Evolutionary conservation across 2,888 invertebrate genomes (phyloP), one percentile per base, ranked within the genome.

Genomic region (Macropis europaea): DNA sequence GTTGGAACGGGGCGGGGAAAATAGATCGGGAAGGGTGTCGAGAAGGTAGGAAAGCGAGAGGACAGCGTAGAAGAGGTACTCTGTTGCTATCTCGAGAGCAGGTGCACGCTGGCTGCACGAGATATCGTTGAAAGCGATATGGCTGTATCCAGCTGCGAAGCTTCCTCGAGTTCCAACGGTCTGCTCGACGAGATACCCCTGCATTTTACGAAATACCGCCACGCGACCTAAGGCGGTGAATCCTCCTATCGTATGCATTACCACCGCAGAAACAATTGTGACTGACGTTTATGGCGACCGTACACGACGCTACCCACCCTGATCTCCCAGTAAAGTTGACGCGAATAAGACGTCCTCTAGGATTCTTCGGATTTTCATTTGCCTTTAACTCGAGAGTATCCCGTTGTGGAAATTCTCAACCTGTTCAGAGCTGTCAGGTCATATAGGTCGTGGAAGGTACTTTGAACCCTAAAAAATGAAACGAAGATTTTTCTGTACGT

Each of bases 111-210:
- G 34, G 47, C 9, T 50, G 40, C 19, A 45, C 32, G 59, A 77
- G 79, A 76, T 78, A 77, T 57, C 63, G 74, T 74, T 76, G 76
- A 78, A 74, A 80, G 68, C 54, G 76, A 81, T 80, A 73, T 50
- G 76, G 64, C 61, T 73, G 73, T 67, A 50, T 61, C 61, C 42
- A 45, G 56, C 53, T 62, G 38, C 40, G 53, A 57, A 54, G 61
- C 61, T 73, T 73, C 63, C 52, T 52, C 43, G 22, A 34, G 30
- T 68, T 43, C 52, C 43, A 22, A 54, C 66, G 67, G 47, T 56
- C 56, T 45, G 13, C 30, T 19, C 45, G 6, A 9, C 38, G 42
- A 24, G 40, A 38, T 59, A 43, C 36, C n/a, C n/a, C 50, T 19
- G 34, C 45, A 47, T 67, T 61, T 63, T 42, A 53, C 54, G 36